Conservation (phyloP, 2,113 vertebrate genomes). For the Dendropsophus ebraccatus region DNA sequence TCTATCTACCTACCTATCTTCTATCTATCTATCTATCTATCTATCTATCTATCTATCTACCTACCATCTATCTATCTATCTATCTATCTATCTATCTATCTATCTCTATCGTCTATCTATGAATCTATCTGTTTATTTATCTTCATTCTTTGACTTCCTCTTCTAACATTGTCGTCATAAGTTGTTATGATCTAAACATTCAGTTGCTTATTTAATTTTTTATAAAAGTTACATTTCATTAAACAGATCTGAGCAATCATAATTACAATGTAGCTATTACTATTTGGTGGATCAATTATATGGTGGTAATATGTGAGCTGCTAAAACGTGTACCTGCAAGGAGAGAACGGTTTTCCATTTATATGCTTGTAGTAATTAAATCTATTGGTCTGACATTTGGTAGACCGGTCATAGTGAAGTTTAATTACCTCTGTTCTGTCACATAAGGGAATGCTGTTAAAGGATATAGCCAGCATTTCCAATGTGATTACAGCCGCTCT, state of each 20-base stretch:
- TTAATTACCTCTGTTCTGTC: slow-evolving; percentile 61
- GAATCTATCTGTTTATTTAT: not conserved
- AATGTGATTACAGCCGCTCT: slow-evolving; percentile 57
- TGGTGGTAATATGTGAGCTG: slow-evolving; percentile 56
- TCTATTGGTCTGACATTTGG: slow-evolving; percentile 74
- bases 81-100: not conserved
- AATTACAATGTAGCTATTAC: slow-evolving; percentile 19
- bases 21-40: not conserved
- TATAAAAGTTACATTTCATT: slow-evolving; percentile 18
- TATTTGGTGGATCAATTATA: slow-evolving; percentile 59
- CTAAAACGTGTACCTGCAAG: slow-evolving; percentile 63
- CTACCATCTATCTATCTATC: no score
- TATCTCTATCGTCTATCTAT: not conserved
- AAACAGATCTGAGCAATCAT: slow-evolving; percentile 16
- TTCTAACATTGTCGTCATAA: not conserved
- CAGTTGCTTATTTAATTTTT: not conserved
- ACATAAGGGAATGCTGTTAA: slow-evolving; percentile 57
- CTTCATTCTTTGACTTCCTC: not conserved
- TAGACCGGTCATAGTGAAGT: slow-evolving; percentile 62
- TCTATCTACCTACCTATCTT: no score
- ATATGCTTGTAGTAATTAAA: slow-evolving; percentile 68
- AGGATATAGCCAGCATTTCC: slow-evolving; percentile 64
- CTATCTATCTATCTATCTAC: not conserved
- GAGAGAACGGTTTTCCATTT: slow-evolving; percentile 55
- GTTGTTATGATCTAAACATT: not conserved